Conservation (phyloP, 2,113 vertebrate genomes). For the Ammodytes marinus region DNA sequence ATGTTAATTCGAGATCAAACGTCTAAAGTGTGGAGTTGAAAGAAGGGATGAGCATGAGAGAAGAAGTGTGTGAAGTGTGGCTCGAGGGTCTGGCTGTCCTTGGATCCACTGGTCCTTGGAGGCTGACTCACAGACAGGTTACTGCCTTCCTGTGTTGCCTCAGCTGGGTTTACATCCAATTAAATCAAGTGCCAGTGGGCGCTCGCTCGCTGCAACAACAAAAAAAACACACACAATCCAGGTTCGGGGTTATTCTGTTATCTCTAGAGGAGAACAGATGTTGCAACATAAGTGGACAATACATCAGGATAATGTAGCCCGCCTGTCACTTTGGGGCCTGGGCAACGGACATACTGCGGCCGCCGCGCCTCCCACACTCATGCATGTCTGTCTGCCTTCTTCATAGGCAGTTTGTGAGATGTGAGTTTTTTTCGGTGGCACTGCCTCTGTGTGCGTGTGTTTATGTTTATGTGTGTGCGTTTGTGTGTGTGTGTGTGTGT, state of each 20-base stretch:
- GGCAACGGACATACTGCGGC: slow-evolving; percentile 10
- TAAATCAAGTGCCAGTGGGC: slow-evolving; percentile 17
- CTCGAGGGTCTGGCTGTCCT: slow-evolving; percentile 18
- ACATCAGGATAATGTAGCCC: slow-evolving; percentile 56
- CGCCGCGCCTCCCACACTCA: slow-evolving; percentile 76
- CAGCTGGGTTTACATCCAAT: slow-evolving; percentile 44
- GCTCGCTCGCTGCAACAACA: slow-evolving; percentile 35
- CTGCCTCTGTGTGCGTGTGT: slow-evolving; percentile 31
- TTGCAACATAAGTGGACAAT: slow-evolving; percentile 53
- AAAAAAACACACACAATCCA: background rate
- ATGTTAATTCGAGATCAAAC: slow-evolving; percentile 1
- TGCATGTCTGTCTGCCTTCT: slow-evolving; percentile 15
- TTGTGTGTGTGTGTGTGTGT: slow-evolving; percentile 17
- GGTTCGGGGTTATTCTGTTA: slow-evolving; percentile 25
- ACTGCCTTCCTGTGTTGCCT: background rate
- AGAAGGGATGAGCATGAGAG: background rate
- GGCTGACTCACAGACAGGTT: slow-evolving; percentile 8
- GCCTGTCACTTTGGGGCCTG: slow-evolving; percentile 38
- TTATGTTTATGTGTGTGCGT: too few relatives aligned
- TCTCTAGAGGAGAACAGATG: slow-evolving; percentile 61
- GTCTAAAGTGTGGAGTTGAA: background rate
- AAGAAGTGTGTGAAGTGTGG: slow-evolving; percentile 11
- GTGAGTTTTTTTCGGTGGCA: slow-evolving; percentile 16
- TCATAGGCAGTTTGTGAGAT: slow-evolving; percentile 45
- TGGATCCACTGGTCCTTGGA: background rate